Evolutionary conservation across 2,113 vertebrate genomes (phyloP).

Genomic region (Proteles cristata): DNA sequence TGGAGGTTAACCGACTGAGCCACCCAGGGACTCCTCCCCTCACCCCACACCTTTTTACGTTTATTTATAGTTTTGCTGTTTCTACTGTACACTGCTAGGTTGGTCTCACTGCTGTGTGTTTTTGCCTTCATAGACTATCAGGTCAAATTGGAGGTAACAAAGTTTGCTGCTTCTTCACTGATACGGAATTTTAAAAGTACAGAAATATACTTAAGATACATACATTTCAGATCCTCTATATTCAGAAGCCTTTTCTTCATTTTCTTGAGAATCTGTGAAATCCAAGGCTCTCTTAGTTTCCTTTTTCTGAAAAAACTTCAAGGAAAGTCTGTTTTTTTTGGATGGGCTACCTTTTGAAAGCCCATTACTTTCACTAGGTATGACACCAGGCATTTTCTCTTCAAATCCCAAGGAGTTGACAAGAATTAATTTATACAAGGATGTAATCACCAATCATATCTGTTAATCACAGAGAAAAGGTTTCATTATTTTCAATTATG

Average conservation of each 20-base stretch:
- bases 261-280: slow-evolving; percentile 91
- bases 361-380: slow-evolving; percentile 88
- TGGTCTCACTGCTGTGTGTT: background rate
- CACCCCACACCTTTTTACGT: too few relatives aligned
- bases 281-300: slow-evolving; percentile 96
- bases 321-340: slow-evolving; percentile 93
- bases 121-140: background rate
- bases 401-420: slow-evolving; percentile 66
- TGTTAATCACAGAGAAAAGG: slow-evolving; percentile 70
- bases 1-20: too few relatives aligned
- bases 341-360: slow-evolving; percentile 89
- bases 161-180: background rate
- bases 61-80: background rate
- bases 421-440: slow-evolving; percentile 54
- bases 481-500: slow-evolving; percentile 53
- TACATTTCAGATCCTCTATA: slow-evolving; percentile 89
- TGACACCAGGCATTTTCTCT: slow-evolving; percentile 92
- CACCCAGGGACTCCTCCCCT: too few relatives aligned
- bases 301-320: slow-evolving; percentile 98
- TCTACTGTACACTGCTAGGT: background rate
- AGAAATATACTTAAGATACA: slow-evolving; percentile 70
- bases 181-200: background rate
- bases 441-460: slow-evolving; percentile 74
- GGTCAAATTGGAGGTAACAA: background rate
- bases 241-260: slow-evolving; percentile 86